Conservation (phyloP, 2,113 vertebrate species). For the Octodon degus region DNA sequence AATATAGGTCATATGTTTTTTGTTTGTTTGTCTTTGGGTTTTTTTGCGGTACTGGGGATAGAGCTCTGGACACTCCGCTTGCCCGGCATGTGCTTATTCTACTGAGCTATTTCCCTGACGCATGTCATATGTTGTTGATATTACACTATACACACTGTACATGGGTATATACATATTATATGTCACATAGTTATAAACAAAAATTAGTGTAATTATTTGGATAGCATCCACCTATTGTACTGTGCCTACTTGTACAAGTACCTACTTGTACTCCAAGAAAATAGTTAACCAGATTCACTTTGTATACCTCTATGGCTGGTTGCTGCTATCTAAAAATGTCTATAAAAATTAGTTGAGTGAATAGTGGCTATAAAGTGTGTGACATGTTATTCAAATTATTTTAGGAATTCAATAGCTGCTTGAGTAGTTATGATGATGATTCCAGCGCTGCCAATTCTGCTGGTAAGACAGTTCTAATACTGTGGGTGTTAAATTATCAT, state of each 20-base stretch:
- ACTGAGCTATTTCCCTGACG: too few species aligned
- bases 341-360: constrained; percentile 36
- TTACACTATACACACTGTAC: background rate
- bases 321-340: background rate
- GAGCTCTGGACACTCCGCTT: too few species aligned
- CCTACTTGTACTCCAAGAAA: background rate
- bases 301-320: background rate
- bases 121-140: background rate
- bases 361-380: background rate
- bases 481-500: background rate
- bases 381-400: constrained; percentile 33
- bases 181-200: background rate
- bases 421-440: background rate
- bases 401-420: constrained; percentile 41
- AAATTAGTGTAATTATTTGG: background rate
- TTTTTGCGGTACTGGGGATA: too few species aligned
- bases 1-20: background rate
- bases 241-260: background rate
- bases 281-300: background rate
- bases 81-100: too few species aligned
- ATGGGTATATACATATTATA: background rate
- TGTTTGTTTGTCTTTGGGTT: too few species aligned
- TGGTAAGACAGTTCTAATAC: constrained; percentile 27
- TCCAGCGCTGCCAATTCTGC: background rate
- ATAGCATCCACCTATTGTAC: background rate